Conservation (phyloP, 1,140 invertebrate species). For the Drosophila punjabiensis region DNA sequence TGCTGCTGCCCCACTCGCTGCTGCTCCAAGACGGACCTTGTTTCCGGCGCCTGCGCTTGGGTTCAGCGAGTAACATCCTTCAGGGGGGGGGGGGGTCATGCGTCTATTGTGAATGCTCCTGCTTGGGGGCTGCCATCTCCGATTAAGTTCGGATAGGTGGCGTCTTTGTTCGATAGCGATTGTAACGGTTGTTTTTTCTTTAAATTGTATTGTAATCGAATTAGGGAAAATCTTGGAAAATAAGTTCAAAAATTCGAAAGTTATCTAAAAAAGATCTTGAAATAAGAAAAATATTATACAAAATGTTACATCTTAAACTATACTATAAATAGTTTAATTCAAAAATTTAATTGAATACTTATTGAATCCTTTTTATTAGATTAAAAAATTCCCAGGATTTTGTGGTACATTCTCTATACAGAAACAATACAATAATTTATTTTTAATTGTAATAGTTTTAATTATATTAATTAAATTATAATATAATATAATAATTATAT, state of each 20-base stretch:
- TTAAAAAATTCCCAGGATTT: neutral
- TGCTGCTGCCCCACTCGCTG: constrained; percentile 42
- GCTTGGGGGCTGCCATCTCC: neutral
- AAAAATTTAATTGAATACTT: too few species aligned
- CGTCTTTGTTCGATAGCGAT: constrained; percentile 7
- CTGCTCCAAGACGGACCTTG: constrained; percentile 5
- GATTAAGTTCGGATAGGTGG: neutral
- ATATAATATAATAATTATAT: neutral
- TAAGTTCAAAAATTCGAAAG: too few species aligned
- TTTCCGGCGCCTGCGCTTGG: constrained; percentile 26
- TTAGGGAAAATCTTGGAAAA: neutral
- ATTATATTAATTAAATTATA: too few species aligned
- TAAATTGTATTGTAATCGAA: neutral
- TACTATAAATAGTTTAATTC: too few species aligned
- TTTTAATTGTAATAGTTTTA: too few species aligned
- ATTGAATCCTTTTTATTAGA: too few species aligned
- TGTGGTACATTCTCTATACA: too few species aligned
- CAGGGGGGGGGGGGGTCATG: neutral
- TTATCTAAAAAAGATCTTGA: neutral
- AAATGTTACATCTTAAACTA: too few species aligned
- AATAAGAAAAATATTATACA: too few species aligned
- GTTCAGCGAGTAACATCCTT: constrained; percentile 11
- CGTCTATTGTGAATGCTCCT: constrained; percentile 19
- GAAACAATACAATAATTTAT: too few species aligned
- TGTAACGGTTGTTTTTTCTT: neutral